phyloP scores from a whole-genome alignment of 2,888 invertebrate species.

The Dynastes grantii region DNA sequence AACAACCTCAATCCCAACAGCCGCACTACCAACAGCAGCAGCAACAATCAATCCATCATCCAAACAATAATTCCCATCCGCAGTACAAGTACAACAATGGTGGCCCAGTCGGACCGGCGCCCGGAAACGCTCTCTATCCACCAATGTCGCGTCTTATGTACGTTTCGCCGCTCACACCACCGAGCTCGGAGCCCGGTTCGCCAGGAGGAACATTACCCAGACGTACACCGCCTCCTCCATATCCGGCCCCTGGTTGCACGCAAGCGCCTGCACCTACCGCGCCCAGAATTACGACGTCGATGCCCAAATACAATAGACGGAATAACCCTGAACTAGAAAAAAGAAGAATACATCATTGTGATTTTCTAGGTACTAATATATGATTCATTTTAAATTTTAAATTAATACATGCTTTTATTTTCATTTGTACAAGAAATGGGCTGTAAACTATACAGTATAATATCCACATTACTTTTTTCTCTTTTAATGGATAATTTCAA shows the following conservation, averaged over 20 bases:
- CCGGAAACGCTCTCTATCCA: constrained; percentile 71
- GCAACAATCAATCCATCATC: constrained; percentile 62
- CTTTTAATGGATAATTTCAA: background rate
- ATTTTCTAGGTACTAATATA: constrained; percentile 84
- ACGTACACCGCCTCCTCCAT: constrained; percentile 85
- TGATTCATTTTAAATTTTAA: constrained; percentile 57
- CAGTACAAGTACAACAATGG: constrained; percentile 62
- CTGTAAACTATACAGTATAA: no score
- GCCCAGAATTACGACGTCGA: constrained; percentile 52
- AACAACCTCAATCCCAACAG: constrained; percentile 63
- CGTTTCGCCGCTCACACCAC: constrained; percentile 89
- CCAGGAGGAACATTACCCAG: constrained; percentile 82
- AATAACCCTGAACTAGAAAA: constrained; percentile 98
- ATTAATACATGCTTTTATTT: no score
- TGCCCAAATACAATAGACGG: constrained; percentile 87
- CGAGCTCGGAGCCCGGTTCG: constrained; percentile 90
- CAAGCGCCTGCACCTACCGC: constrained; percentile 58
- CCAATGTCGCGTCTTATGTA: constrained; percentile 80
- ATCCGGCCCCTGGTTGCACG: constrained; percentile 75
- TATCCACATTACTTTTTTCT: background rate
- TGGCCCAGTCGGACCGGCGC: constrained; percentile 64
- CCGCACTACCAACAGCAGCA: constrained; percentile 71
- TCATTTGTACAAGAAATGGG: no score
- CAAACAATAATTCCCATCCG: constrained; percentile 62
- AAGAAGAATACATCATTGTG: constrained; percentile 95